Conservation (phyloP, 2,888 invertebrate genomes). For the Drosophila nr. fundita region DNA sequence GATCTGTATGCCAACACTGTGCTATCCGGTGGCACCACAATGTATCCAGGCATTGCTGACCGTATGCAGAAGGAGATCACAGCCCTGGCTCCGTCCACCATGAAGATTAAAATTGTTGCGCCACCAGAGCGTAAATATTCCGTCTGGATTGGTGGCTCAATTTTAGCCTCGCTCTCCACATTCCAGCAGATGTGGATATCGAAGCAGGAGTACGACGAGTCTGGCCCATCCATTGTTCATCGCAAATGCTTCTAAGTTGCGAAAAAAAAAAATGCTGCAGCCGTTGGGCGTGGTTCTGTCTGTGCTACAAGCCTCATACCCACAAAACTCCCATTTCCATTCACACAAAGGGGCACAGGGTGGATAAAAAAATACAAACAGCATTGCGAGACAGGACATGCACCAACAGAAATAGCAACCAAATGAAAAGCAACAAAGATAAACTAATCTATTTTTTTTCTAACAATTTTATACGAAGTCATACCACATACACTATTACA, state of each 20-base stretch:
- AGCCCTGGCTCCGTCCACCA: conserved; percentile 94
- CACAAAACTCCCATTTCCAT: conserved; percentile 7
- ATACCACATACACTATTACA: conserved; percentile 33
- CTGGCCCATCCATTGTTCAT: conserved; percentile 98
- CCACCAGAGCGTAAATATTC: conserved; percentile 97
- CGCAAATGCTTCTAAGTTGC: conserved; percentile 96
- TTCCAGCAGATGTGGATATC: conserved; percentile 99
- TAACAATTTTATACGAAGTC: conserved; percentile 48
- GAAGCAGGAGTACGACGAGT: conserved; percentile 98
- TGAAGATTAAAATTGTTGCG: conserved; percentile 97
- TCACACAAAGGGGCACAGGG: conserved; percentile 15
- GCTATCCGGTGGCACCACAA: conserved; percentile 96
- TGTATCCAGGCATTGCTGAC: conserved; percentile 97
- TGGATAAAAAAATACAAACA: conserved; percentile 20
- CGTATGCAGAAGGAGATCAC: conserved; percentile 97
- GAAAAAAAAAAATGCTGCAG: conserved; percentile 82
- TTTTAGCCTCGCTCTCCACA: conserved; percentile 94
- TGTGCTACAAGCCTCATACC: conserved; percentile 10
- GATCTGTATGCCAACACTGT: conserved; percentile 98
- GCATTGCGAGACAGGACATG: conserved; percentile 1
- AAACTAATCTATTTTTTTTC: conserved; percentile 36
- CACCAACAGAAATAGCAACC: conserved; percentile 16
- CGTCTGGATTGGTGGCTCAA: conserved; percentile 97
- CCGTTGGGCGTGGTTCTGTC: conserved; percentile 60
- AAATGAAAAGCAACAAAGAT: conserved; percentile 35